Percentiles rank a stretch among this genome's conserved stretches.
phyloP scores from a whole-genome alignment of 2,113 vertebrate species.

The Oncorhynchus masou region DNA sequence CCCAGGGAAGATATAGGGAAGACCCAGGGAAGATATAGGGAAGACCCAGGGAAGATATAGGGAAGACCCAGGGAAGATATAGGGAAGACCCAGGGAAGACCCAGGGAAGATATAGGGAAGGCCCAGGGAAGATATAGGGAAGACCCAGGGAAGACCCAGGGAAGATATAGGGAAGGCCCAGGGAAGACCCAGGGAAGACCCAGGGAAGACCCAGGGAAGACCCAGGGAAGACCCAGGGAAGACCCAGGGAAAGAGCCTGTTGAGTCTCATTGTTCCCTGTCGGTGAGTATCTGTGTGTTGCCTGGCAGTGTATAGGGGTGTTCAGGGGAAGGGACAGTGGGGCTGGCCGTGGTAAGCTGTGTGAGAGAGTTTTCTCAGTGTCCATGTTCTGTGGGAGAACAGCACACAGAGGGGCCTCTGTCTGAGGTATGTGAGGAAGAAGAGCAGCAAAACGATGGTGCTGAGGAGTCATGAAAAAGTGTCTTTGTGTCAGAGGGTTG shows the following conservation, averaged over 20 bases:
- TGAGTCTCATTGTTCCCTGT: not conserved
- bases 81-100: no score
- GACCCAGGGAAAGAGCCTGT: conserved; percentile 31
- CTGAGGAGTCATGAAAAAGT: conserved; percentile 74
- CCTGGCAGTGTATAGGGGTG: not conserved
- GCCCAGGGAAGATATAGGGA: no score
- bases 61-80: no score
- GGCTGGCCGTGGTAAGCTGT: conserved; percentile 44
- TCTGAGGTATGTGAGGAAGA: conserved; percentile 69
- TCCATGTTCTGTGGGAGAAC: conserved; percentile 45
- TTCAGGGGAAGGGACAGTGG: not conserved
- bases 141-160: no score
- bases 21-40: conserved; percentile 10
- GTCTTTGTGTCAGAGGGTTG: conserved; percentile 76
- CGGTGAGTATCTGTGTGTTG: conserved; percentile 1
- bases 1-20: no score
- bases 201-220: no score
- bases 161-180: not conserved
- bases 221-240: not conserved
- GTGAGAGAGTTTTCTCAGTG: conserved; percentile 44
- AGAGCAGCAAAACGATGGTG: conserved; percentile 69
- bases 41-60: not conserved
- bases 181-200: conserved; percentile 6
- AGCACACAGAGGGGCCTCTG: conserved; percentile 69
- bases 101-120: no score